These are phyloP conservation scores for Elysia crispata DNA, from an alignment of 2,888 invertebrate genomes.

Conservation along the genomic window DNA sequence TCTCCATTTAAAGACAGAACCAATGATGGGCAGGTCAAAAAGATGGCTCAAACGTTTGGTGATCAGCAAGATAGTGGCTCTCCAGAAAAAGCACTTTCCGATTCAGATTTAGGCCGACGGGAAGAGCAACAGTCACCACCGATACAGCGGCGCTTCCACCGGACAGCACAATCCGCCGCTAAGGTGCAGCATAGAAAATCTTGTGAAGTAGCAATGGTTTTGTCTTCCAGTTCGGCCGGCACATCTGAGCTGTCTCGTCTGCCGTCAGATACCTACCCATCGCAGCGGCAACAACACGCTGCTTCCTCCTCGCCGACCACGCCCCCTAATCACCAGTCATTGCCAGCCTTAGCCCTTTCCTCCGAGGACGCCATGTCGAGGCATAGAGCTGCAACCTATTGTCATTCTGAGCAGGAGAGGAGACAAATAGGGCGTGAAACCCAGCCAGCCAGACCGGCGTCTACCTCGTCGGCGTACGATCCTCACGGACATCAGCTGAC, in stretches of 20 bases:
- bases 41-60: slow-evolving; percentile 62
- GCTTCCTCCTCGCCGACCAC: slow-evolving; percentile 34
- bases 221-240: slow-evolving; percentile 24
- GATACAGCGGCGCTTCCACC: slow-evolving; percentile 13
- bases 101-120: slow-evolving; percentile 48
- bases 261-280: background rate
- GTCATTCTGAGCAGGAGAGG: slow-evolving; percentile 40
- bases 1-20: slow-evolving; percentile 65
- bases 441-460: background rate
- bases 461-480: too few relatives aligned
- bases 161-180: background rate
- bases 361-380: slow-evolving; percentile 25
- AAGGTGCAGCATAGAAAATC: slow-evolving; percentile 36
- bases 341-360: slow-evolving; percentile 60
- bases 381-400: slow-evolving; percentile 58
- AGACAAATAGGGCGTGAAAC: background rate
- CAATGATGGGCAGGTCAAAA: slow-evolving; percentile 67
- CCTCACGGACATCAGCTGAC: too few relatives aligned
- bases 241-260: slow-evolving; percentile 23
- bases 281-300: too few relatives aligned
- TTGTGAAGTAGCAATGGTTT: slow-evolving; percentile 36
- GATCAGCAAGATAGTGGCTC: slow-evolving; percentile 40
- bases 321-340: slow-evolving; percentile 62
- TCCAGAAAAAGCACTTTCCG: slow-evolving; percentile 57
- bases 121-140: background rate